Evolutionary conservation across 2,888 invertebrate species (phyloP).

Genomic region (Poecilobothrus nobilitatus): DNA sequence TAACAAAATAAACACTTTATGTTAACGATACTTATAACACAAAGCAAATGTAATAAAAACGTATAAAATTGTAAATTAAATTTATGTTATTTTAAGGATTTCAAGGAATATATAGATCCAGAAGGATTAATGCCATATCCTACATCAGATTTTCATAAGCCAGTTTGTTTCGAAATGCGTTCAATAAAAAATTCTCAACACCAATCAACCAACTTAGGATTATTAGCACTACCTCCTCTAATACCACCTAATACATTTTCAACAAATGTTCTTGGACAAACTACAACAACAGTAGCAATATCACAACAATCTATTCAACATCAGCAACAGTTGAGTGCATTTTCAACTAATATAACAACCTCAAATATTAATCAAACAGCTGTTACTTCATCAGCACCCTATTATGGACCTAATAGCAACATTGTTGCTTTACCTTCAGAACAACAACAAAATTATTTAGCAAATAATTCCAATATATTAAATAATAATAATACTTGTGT

Average conservation of each 20-base stretch:
- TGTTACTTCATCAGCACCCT: constrained; percentile 38
- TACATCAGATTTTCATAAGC: constrained; percentile 75
- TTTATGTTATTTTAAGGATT: constrained; percentile 55
- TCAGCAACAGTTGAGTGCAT: constrained; percentile 18
- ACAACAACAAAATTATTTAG: constrained; percentile 28
- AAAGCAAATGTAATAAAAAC: no score
- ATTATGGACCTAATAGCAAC: constrained; percentile 41
- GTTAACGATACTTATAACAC: no score
- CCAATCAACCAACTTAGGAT: constrained; percentile 29
- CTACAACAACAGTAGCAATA: constrained; percentile 21
- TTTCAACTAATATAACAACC: background rate
- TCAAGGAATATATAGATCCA: constrained; percentile 84
- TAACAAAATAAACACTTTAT: no score
- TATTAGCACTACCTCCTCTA: constrained; percentile 28
- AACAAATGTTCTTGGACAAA: constrained; percentile 20
- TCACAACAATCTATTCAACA: constrained; percentile 16
- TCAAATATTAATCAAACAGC: constrained; percentile 25
- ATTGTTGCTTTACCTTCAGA: constrained; percentile 42
- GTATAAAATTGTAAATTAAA: no score
- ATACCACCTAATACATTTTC: constrained; percentile 24
- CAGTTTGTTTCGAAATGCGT: constrained; percentile 73
- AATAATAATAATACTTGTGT: constrained; percentile 29
- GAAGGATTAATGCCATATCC: constrained; percentile 80
- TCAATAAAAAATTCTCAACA: constrained; percentile 43
- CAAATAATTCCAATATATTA: constrained; percentile 26